These are phyloP conservation scores for Panagrolaimus sp. DNA, from an alignment of 1,140 invertebrate genomes.

Conservation along the genomic window DNA sequence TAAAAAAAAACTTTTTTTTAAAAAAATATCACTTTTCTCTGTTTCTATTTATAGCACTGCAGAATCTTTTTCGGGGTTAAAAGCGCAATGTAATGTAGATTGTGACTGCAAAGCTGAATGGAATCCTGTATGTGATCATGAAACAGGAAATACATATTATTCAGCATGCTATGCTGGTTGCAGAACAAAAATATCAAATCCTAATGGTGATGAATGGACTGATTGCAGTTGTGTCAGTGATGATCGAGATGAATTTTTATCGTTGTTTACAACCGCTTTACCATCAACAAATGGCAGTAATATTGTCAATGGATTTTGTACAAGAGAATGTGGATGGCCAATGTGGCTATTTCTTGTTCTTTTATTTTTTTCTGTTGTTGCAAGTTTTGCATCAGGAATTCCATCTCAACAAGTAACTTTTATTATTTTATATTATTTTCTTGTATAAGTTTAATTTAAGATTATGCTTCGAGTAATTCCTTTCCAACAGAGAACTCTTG, in stretches of 20 bases:
- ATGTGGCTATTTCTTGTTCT: slow-evolving; percentile 52
- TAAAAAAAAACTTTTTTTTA: background rate
- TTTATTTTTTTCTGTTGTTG: slow-evolving; percentile 56
- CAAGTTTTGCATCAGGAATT: slow-evolving; percentile 57
- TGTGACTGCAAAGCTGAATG: slow-evolving; percentile 48
- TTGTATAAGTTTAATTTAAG: slow-evolving; percentile 27
- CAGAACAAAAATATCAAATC: slow-evolving; percentile 15
- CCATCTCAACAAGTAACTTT: slow-evolving; percentile 52
- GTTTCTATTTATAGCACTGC: background rate
- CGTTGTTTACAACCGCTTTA: slow-evolving; percentile 17
- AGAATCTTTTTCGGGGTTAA: slow-evolving; percentile 10
- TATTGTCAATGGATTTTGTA: slow-evolving; percentile 42
- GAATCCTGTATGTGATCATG: slow-evolving; percentile 49
- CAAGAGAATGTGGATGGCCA: slow-evolving; percentile 46
- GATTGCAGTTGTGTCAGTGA: slow-evolving; percentile 2
- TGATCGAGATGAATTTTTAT: slow-evolving; percentile 39
- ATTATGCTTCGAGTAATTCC: slow-evolving; percentile 57
- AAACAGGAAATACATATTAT: slow-evolving; percentile 46
- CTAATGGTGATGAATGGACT: slow-evolving; percentile 15
- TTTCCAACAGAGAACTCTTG: slow-evolving; percentile 55
- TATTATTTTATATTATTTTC: background rate
- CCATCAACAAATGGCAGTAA: slow-evolving; percentile 9
- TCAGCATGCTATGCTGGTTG: slow-evolving; percentile 56
- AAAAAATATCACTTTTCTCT: no score
- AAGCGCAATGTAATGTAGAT: slow-evolving; percentile 34